Conservation (phyloP, 2,888 invertebrate genomes). For the Oscheius sp. region DNA sequence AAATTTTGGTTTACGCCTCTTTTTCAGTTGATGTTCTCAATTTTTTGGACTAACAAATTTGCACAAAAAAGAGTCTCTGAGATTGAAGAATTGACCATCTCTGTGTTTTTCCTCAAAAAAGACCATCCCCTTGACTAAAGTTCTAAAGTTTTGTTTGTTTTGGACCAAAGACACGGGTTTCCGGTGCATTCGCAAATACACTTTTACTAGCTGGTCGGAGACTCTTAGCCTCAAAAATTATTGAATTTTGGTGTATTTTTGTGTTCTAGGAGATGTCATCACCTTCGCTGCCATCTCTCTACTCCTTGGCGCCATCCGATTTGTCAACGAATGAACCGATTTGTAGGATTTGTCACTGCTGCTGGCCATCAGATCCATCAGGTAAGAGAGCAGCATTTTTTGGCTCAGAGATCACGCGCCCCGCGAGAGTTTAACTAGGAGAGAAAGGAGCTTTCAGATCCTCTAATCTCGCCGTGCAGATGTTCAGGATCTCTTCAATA, state of each 20-base stretch:
- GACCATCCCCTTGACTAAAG: background rate
- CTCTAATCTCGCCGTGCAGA: conserved; percentile 74
- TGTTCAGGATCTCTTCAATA: conserved; percentile 74
- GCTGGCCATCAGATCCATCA: conserved; percentile 70
- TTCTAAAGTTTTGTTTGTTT: background rate
- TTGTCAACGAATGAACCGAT: conserved; percentile 68
- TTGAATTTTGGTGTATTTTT: too few species aligned
- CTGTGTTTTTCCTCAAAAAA: too few species aligned
- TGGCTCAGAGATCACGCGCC: background rate
- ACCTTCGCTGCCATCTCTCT: conserved; percentile 47
- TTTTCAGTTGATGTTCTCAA: too few species aligned
- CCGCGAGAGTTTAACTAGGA: background rate
- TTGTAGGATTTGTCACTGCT: conserved; percentile 75
- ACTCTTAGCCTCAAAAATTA: too few species aligned
- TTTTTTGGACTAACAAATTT: too few species aligned
- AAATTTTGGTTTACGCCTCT: too few species aligned
- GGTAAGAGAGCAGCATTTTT: conserved; percentile 11
- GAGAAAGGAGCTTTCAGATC: conserved; percentile 3
- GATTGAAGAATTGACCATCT: too few species aligned
- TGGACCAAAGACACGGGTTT: conserved; percentile 7
- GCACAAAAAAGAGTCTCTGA: too few species aligned
- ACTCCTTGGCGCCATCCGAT: conserved; percentile 48
- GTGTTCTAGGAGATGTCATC: conserved; percentile 49
- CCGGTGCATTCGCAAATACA: conserved; percentile 11
- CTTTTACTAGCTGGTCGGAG: background rate